Conservation (phyloP, 2,888 invertebrate genomes). For the Caenorhabditis sp. region DNA sequence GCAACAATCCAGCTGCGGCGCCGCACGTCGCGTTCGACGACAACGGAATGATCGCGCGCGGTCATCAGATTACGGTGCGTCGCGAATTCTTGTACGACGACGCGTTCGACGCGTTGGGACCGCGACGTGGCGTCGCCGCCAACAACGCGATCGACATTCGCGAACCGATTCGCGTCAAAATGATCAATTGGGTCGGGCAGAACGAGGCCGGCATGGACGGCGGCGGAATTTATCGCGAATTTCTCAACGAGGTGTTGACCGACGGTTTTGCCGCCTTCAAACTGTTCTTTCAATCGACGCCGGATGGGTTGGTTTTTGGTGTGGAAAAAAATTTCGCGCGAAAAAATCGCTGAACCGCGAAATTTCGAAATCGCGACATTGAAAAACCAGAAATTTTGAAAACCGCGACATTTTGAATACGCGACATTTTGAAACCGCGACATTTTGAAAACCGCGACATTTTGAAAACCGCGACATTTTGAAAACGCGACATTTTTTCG, state of each 20-base stretch:
- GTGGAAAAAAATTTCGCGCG: too few relatives aligned
- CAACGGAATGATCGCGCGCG: neutral
- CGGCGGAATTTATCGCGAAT: conserved; percentile 88
- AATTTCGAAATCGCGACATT: too few relatives aligned
- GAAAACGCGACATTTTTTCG: neutral
- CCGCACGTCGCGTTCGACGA: too few relatives aligned
- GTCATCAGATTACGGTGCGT: conserved; percentile 64
- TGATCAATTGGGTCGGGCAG: conserved; percentile 84
- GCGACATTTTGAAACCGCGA: too few relatives aligned
- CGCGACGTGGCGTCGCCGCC: neutral
- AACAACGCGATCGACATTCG: conserved; percentile 81
- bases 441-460: too few relatives aligned
- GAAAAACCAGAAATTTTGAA: too few relatives aligned
- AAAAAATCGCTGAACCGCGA: neutral
- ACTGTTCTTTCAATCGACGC: conserved; percentile 80
- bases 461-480: too few relatives aligned
- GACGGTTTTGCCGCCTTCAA: conserved; percentile 71
- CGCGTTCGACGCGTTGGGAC: conserved; percentile 89
- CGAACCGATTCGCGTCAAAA: conserved; percentile 79
- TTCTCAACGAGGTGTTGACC: conserved; percentile 77
- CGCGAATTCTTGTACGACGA: conserved; percentile 88
- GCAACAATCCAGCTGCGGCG: neutral
- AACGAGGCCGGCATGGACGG: conserved; percentile 97
- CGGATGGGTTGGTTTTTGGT: conserved; percentile 12
- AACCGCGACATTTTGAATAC: too few relatives aligned